Evolutionary conservation across 1,140 invertebrate species (phyloP).

Genomic region (Pararge aegeria): DNA sequence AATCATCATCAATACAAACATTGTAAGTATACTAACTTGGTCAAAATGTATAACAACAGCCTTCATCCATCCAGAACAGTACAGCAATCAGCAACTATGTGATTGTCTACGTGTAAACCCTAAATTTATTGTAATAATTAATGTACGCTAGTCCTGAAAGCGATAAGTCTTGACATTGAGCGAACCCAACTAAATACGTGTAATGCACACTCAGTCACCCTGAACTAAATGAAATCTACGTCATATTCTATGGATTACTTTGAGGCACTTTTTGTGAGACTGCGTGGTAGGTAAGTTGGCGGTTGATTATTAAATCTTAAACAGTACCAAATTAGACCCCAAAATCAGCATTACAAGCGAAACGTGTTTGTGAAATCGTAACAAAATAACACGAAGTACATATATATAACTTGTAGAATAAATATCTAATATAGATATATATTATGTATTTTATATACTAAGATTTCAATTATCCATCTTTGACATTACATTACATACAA

Average conservation of each 20-base stretch:
- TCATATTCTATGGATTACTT: conserved; percentile 24
- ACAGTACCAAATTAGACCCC: conserved; percentile 16
- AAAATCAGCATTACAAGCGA: conserved; percentile 55
- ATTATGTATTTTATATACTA: conserved; percentile 52
- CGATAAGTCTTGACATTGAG: conserved; percentile 78
- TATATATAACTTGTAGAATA: conserved; percentile 57
- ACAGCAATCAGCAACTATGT: conserved; percentile 70
- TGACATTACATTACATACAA: conserved; percentile 72
- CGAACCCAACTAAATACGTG: conserved; percentile 70
- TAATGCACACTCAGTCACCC: conserved; percentile 62
- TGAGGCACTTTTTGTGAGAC: conserved; percentile 51
- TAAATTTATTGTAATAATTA: conserved; percentile 71
- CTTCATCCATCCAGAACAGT: conserved; percentile 64
- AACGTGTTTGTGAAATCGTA: conserved; percentile 69
- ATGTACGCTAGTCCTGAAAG: conserved; percentile 69
- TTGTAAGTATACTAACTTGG: conserved; percentile 65
- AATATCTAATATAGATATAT: conserved; percentile 55
- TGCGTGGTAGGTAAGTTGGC: conserved; percentile 35
- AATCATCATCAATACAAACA: conserved; percentile 52
- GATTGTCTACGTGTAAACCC: conserved; percentile 68
- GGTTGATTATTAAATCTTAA: conserved; percentile 10
- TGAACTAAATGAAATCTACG: conserved; percentile 31
- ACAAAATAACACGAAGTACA: conserved; percentile 55
- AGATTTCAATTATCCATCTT: conserved; percentile 70
- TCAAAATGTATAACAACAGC: conserved; percentile 66